Base-by-base conservation (phyloP, 1,140 invertebrate genomes). In the Octopus sinensis region DNA sequence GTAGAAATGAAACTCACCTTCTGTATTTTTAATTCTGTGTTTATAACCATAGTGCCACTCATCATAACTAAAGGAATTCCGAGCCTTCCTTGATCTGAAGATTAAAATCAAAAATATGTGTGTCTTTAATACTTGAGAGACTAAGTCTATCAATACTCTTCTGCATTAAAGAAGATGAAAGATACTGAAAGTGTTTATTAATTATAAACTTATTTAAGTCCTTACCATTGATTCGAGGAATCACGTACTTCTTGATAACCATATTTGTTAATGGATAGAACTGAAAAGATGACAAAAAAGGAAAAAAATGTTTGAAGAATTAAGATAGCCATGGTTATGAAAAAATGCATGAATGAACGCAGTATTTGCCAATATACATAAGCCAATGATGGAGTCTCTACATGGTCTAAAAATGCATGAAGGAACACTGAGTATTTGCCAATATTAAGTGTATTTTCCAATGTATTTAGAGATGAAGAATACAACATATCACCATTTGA, bases 1-100 rank as follows among this genome's bases (percentile, higher is more conserved):
- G 84, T 76, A 79, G 43, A 79, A 54, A 54, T 7, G 82, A 82
- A 53, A 73, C 68, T 12, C 5, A 73, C 68, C 68, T 73, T 73
- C 30, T 23, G 17, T n/a, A 73, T 23, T 73, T 73, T 73, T 73
- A 73, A 23, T 13, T 13, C 6, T 73, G 68, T 73, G 6, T 23
- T 17, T 73, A n/a, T 4, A 73, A 73, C 17, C 6, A 23, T n/a
- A 73, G 68, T 23, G 30, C 68, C 68, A n/a, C 30, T 23, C 68
- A 73, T 73, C 68, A 73, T n/a, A 73, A 13, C 30, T 23, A 73
- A 13, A 73, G 68, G 68, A 17, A 73, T 13, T 6, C 68, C 68
- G 6, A 73, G 4, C 30, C 13, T 73, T 73, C 68, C 68, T 73
- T 73, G 68, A n/a, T 73, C 68, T 73, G 13, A 73, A 73, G 30